A percentile compares a stretch with the other conserved stretches of the same genome.
Conservation (phyloP, 2,113 vertebrate species). For the Monarcha castaneiventris region DNA sequence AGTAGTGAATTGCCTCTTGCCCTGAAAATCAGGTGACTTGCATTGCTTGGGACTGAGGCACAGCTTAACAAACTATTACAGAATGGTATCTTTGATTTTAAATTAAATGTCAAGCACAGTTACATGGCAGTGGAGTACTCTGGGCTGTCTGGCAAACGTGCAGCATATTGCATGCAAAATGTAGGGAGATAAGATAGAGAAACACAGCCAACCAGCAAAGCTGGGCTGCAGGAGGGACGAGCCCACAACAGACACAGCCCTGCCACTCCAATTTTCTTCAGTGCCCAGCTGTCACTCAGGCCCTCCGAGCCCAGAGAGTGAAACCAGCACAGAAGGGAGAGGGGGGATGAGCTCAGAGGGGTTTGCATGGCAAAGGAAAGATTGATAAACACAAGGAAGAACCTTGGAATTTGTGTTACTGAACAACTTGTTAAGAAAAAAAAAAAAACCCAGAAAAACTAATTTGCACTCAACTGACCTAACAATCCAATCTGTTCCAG, state of each 20-base stretch:
- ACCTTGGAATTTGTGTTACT: background rate
- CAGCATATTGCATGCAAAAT: conserved; percentile 3
- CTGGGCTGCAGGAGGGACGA: background rate
- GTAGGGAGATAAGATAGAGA: background rate
- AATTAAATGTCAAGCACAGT: conserved; percentile 70
- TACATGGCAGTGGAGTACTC: conserved; percentile 43
- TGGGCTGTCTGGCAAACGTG: conserved; percentile 17
- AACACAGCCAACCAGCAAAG: background rate
- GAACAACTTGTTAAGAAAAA: background rate
- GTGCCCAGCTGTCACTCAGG: rapidly evolving
- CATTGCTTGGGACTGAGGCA: background rate
- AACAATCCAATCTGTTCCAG: background rate
- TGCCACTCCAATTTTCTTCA: background rate
- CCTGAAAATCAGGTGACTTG: conserved; percentile 24
- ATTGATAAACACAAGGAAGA: background rate
- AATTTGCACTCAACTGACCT: background rate
- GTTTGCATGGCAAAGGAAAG: background rate
- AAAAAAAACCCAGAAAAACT: background rate
- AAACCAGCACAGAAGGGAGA: rapidly evolving
- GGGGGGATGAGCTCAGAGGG: rapidly evolving
- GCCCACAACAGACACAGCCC: background rate
- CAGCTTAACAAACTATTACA: conserved; percentile 54
- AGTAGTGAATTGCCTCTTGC: background rate
- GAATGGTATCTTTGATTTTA: conserved; percentile 60
- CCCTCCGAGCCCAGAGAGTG: background rate